phyloP scores from a whole-genome alignment of 2,888 invertebrate genomes.

The Epistrophe eligans region DNA sequence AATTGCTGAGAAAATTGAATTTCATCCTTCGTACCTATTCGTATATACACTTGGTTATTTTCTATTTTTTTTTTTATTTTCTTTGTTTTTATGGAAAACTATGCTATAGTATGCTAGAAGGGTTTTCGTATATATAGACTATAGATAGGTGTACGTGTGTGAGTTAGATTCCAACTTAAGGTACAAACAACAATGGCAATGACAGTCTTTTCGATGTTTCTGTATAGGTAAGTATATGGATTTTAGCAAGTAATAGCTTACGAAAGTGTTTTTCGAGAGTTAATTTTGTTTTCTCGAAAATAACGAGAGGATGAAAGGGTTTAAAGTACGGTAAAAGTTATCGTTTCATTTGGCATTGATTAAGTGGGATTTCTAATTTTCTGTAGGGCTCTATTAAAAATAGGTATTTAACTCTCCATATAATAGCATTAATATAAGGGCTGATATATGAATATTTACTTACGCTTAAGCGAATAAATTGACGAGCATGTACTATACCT shows the following conservation, averaged over 20 bases:
- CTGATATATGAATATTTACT: too few relatives aligned
- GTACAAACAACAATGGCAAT: background rate
- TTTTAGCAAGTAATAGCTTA: background rate
- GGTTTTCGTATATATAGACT: background rate
- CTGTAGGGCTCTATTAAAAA: background rate
- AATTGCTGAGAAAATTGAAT: slow-evolving; percentile 73
- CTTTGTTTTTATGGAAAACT: slow-evolving; percentile 9
- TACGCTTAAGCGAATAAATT: too few relatives aligned
- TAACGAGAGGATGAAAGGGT: slow-evolving; percentile 27
- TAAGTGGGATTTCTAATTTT: slow-evolving; percentile 16
- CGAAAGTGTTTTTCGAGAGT: slow-evolving; percentile 50
- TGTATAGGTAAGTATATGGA: background rate
- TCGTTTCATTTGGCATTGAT: slow-evolving; percentile 35
- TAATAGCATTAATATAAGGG: background rate
- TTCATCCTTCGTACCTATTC: slow-evolving; percentile 56
- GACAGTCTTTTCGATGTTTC: slow-evolving; percentile 9
- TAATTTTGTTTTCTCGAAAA: slow-evolving; percentile 40
- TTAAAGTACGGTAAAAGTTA: slow-evolving; percentile 27
- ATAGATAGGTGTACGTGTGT: too few relatives aligned
- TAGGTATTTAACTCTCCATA: background rate
- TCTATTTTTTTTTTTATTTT: slow-evolving; percentile 10
- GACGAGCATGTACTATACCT: too few relatives aligned
- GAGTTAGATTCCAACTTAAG: background rate
- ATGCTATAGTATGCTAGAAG: slow-evolving; percentile 10
- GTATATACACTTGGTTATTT: slow-evolving; percentile 22